Base-by-base conservation (phyloP, 2,113 vertebrate species). In the Castor canadensis region DNA sequence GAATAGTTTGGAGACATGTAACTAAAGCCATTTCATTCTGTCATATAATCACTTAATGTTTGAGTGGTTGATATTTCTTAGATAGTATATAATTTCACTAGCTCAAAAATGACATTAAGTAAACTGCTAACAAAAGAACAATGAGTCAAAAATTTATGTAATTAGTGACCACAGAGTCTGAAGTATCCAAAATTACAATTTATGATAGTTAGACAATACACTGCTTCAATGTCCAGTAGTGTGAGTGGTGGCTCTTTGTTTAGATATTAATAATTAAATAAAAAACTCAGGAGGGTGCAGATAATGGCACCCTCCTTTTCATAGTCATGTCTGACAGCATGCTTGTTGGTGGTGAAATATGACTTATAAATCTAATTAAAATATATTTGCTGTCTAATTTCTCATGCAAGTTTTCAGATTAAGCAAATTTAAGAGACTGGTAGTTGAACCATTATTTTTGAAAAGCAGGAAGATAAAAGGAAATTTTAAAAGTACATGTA, bases 291-390 rank as follows among this genome's bases (percentile, higher is more conserved):
- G 45, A n/a, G 19, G 35, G 3, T 47, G 6, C 4, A 83, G 72
- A 67, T 73, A 87, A 47, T 38, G n/a, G 26, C 35, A n/a, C 9
- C 3, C 38, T 71, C 2, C 4, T 62, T 89, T 87, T 30, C 49
- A 35, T 49, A 62, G 28, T 72, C 32, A 15, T 72, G 43, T 60
- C 17, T 64, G 81, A 40, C 13, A 89, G 19, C 28, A 87, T 71
- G 26, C 52, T 82, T 19, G 12, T 7, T 67, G 38, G 9, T 6
- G 28, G 22, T 86, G 6, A 24, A 81, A 89, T 87, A 32, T 62
- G 92, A 8, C 15, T 81, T 80, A 87, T 73, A 66, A 60, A 80
- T 77, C 45, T 96, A 80, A 30, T 84, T 95, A 80, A 98, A 97
- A 81, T 67, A 9, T 56, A 80, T 95, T 95, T 93, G 45, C 93